Evolutionary conservation across 2,797 vertebrate species (phyloP), one percentile per base, ranked within the genome.

Genomic region (Chloroceryle inda): DNA sequence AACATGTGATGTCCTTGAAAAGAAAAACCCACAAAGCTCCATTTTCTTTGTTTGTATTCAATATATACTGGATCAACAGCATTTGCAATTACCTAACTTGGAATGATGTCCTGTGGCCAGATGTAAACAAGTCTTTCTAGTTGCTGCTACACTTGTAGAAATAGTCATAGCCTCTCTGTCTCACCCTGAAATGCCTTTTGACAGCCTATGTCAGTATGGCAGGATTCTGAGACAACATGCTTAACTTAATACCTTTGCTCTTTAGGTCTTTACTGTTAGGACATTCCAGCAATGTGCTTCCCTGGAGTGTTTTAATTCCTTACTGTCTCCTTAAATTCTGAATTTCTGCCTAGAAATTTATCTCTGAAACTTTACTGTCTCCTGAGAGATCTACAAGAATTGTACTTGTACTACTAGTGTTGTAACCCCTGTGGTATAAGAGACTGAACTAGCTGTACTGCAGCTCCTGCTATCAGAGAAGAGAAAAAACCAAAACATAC

Each of bases 301-400:
- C 78, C 78, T 88, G 61, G 33, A 92, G 67, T 63, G 40, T 73
- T 92, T 84, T 89, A 88, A 84, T 93, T 94, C 50, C 64, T 92
- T 94, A 35, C 81, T 53, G n/a, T 72, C 88, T 95, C 37, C 89
- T 93, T 59, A 47, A 93, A 79, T 59, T 58, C 83, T 94, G 83
- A 92, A 76, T 91, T 93, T 88, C 71, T 92, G 67, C 71, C 72
- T 77, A 45, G 64, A 92, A 89, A 92, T 96, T 71, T 87, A 19
- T 94, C 79, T 92, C 78, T 94, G 74, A 91, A 96, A 96, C 67
- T 77, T 87, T 45, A 85, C 40, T 31, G 9, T 91, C 86, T 93
- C 92, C 81, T 71, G 92, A 88, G 95, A 95, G 40, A 95, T 87
- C 63, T 87, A 89, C 84, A 93, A 89, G 93, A 50, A 85, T 61